Base-by-base conservation (phyloP, 2,113 vertebrate genomes). In the Gallinago media region DNA sequence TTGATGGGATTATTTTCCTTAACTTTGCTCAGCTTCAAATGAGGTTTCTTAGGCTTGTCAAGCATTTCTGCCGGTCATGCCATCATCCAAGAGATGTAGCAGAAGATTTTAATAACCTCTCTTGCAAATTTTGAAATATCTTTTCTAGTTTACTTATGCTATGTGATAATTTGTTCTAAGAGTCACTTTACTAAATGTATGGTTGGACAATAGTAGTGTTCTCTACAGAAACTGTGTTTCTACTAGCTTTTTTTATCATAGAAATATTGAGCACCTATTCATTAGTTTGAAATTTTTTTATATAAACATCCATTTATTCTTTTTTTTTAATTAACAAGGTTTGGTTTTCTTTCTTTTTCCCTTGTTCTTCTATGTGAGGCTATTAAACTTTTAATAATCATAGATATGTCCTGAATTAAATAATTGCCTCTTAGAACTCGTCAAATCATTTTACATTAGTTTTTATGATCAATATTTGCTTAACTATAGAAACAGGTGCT, bases 361-460 rank as follows among this genome's bases (percentile, higher is more conserved):
- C 17, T 29, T 52, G 26, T 21, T 32, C 3, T 4, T 44, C 21
- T 32, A 1, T 1, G 0, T 38, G 21, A 79, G 5, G 8, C 15
- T 67, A 47, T 31, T 58, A 23, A 73, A 15, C 8, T 80, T 11
- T 40, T 54, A 62, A 25, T 44, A 66, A 20, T 14, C 31, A 5
- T 50, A 63, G 80, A 55, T 54, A 13, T 63, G 8, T 67, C 26
- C 36, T 68, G 36, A 76, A 79, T 44, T 23, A 49, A 63, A 67
- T 47, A 47, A 47, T 92, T 76, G 26, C 20, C 32, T 70, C 26
- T 79, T 78, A 36, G 22, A 40, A 13, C 9, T 88, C 9, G 8
- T 6, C 29, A 32, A 72, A 85, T 56, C 7, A 58, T 62, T 52
- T 63, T n/a, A 85, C 36, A 6, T 9, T 70, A 31, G 38, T 29